phyloP scores from a whole-genome alignment of 37 sponge, comb jelly and placozoan genomes.

The Mnemiopsis leidyi region DNA sequence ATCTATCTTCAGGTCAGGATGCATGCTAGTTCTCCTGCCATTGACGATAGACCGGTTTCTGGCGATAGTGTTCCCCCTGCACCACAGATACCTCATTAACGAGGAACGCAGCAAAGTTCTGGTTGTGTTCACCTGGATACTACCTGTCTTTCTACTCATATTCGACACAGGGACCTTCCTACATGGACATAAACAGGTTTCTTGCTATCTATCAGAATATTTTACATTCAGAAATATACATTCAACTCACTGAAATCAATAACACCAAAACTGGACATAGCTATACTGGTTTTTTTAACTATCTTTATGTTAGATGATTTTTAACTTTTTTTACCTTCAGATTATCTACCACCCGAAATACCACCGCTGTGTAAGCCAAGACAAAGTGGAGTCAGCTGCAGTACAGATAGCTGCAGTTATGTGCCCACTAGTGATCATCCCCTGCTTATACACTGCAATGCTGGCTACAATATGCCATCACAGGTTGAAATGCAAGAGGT shows the following conservation, averaged over 20 bases:
- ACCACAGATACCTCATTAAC: slow-evolving; percentile 28
- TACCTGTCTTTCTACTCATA: not conserved
- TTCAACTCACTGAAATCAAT: too few species aligned
- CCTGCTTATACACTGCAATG: not conserved
- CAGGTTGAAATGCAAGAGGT: not conserved
- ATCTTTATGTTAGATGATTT: too few species aligned
- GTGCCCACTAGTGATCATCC: not conserved
- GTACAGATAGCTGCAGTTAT: not conserved
- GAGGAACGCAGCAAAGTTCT: not conserved
- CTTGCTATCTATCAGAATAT: not conserved
- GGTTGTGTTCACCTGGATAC: not conserved
- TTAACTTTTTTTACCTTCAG: not conserved
- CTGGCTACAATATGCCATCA: not conserved
- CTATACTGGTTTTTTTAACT: too few species aligned
- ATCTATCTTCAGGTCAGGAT: not conserved
- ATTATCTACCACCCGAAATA: slow-evolving; percentile 17
- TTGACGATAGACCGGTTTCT: slow-evolving; percentile 23
- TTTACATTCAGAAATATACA: too few species aligned
- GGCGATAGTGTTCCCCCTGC: slow-evolving; percentile 6
- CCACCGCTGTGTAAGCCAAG: slow-evolving; percentile 38
- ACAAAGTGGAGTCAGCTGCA: not conserved
- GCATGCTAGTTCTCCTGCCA: slow-evolving; percentile 46
- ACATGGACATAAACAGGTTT: slow-evolving; percentile 13
- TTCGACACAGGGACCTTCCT: not conserved
- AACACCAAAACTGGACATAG: too few species aligned